Evolutionary conservation across 2,113 vertebrate genomes (phyloP).

Genomic region (Hippolais icterina): DNA sequence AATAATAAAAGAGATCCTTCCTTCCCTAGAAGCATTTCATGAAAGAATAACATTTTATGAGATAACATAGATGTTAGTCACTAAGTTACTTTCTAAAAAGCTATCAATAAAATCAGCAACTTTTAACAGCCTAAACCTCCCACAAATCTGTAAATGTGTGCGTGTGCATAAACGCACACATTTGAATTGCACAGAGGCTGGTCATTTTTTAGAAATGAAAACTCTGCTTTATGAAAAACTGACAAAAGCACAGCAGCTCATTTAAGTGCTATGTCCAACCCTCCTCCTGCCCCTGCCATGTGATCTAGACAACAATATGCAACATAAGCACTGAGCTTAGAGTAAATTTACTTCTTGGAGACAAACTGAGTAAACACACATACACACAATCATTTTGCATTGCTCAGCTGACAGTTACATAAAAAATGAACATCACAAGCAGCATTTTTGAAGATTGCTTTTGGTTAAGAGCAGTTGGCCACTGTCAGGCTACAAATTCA

Average conservation of each 20-base stretch:
- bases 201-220: background rate
- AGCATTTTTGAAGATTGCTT: background rate
- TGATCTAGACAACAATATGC: background rate
- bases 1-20: background rate
- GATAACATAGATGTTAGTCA: background rate
- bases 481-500: background rate
- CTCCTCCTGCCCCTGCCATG: background rate
- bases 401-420: background rate
- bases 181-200: background rate
- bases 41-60: background rate
- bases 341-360: slow-evolving; percentile 13
- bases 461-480: background rate
- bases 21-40: background rate
- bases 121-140: background rate
- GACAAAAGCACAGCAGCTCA: background rate
- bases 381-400: background rate
- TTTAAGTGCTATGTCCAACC: background rate
- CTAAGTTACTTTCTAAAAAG: background rate
- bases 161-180: background rate
- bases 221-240: background rate
- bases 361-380: slow-evolving; percentile 18
- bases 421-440: background rate
- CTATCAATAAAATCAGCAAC: background rate
- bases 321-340: background rate
- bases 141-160: background rate